Base-by-base conservation (phyloP, 35 echinoderm and acorn worm species). In the Apostichopus parvimensis region DNA sequence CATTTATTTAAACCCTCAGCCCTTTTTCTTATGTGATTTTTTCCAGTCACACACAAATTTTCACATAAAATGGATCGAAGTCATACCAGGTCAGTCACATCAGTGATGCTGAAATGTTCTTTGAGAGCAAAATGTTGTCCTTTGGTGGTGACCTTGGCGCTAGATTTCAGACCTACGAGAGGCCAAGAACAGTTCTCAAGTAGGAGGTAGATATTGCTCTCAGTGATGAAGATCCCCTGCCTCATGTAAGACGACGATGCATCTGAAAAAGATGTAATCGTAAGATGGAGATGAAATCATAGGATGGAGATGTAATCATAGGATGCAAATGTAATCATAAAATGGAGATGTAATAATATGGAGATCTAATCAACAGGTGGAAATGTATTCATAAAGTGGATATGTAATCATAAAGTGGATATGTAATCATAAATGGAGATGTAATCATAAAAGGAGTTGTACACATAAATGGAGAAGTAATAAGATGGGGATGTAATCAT, bases 121-220 rank as follows among this genome's bases (percentile, higher is more conserved):
- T 91, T 91, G 54, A 78, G 71, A 58, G 77, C 59, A 53, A 78
- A 91, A 59, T 91, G 89, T 18, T 91, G 52, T 10, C 89, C 89
- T 91, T 59, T 91, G 73, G 34, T 13, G 60, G 86, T 68, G 57
- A 88, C 61, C 26, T 78, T 77, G 25, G 4, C 17, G 17, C 23
- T 58, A 14, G 89, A 78, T 60, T 91, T 78, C 13, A 55, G 18
- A n/a, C 76, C 72, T 8, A 59, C 1, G 45, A 91, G 77, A 20
- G 89, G 89, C 89, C 89, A 91, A 53, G 77, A 79, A 77, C 89
- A 78, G 34, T 91, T 91, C 89, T 91, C 89, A 13, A 11, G 45
- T 10, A 91, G 6, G 72, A 91, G 89, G 77, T 78, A 78, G 13
- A 91, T 77, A 22, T 45, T 23, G 8, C 7, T 12, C 23, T n/a